These are phyloP conservation scores for Thumatha senex DNA, from an alignment of 2,888 invertebrate species.

Conservation along the genomic window DNA sequence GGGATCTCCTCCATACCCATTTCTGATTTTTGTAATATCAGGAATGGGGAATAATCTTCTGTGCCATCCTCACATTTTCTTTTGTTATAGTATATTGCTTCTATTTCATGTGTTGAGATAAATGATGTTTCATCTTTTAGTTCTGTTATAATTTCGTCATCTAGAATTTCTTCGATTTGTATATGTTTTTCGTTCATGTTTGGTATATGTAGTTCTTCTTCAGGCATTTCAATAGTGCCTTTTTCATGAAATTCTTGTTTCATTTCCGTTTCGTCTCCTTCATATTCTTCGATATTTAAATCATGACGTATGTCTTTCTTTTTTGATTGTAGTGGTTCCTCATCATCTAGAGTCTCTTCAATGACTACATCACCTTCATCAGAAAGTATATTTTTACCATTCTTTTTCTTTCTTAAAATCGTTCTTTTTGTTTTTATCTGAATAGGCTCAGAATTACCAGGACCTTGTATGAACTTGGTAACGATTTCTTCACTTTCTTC, in stretches of 20 bases:
- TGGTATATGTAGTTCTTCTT: conserved; percentile 58
- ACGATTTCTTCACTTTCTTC: conserved; percentile 85
- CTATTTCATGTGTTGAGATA: conserved; percentile 8
- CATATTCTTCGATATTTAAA: conserved; percentile 71
- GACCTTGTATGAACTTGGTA: conserved; percentile 81
- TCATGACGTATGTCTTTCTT: conserved; percentile 41
- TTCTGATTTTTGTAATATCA: no score
- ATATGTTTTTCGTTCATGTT: conserved; percentile 49
- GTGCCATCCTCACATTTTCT: no score
- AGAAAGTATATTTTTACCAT: conserved; percentile 28
- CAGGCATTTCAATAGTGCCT: conserved; percentile 64
- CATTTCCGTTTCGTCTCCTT: conserved; percentile 46
- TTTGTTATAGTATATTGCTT: no score
- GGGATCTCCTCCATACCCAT: no score
- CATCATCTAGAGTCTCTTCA: conserved; percentile 75
- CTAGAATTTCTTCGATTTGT: conserved; percentile 60
- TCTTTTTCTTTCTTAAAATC: conserved; percentile 74
- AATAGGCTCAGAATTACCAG: conserved; percentile 78
- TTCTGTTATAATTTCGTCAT: conserved; percentile 26
- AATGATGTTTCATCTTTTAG: conserved; percentile 7
- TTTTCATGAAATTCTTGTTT: conserved; percentile 49
- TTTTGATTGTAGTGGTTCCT: conserved; percentile 37
- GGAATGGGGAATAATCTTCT: no score
- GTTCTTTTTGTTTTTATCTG: conserved; percentile 84
- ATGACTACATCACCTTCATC: conserved; percentile 77